These are phyloP conservation scores for Sussaba pulchella DNA, from an alignment of 2,888 invertebrate species.

Conservation along the genomic window DNA sequence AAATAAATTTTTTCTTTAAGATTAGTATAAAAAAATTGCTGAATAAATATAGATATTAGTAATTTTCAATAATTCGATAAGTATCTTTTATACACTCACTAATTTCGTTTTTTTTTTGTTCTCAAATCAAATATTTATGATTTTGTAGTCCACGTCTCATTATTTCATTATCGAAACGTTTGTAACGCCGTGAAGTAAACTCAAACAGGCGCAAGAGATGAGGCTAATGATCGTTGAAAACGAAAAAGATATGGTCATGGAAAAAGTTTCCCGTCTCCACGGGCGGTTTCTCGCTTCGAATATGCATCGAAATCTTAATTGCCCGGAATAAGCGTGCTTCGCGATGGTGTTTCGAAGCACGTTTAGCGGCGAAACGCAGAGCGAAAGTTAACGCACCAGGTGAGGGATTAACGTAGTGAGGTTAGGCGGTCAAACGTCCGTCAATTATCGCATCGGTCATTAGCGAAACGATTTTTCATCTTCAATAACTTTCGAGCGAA, in stretches of 20 bases:
- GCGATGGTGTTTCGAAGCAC: slow-evolving; percentile 20
- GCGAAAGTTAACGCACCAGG: slow-evolving; percentile 18
- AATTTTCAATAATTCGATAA: slow-evolving; percentile 2
- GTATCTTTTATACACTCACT: neutral
- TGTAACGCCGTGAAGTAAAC: slow-evolving; percentile 13
- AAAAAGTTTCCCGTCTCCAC: slow-evolving; percentile 33
- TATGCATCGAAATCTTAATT: slow-evolving; percentile 66
- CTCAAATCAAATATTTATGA: neutral
- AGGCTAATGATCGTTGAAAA: slow-evolving; percentile 55
- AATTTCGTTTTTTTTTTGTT: slow-evolving; percentile 3
- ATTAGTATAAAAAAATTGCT: neutral
- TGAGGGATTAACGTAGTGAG: slow-evolving; percentile 58
- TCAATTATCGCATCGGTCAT: slow-evolving; percentile 66
- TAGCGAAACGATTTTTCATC: slow-evolving; percentile 63
- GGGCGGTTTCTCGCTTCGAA: slow-evolving; percentile 62
- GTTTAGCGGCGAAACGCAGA: neutral
- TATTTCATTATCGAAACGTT: slow-evolving; percentile 7
- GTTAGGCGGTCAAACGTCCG: slow-evolving; percentile 64
- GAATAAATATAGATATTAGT: neutral
- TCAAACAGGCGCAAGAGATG: slow-evolving; percentile 21
- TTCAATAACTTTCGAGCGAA: slow-evolving; percentile 32
- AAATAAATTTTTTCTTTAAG: neutral
- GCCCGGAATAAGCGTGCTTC: slow-evolving; percentile 42
- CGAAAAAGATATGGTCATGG: slow-evolving; percentile 9
- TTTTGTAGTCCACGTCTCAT: slow-evolving; percentile 10